Evolutionary conservation across 2,888 invertebrate genomes (phyloP).

Genomic region (Hydroisotoma schaefferi): DNA sequence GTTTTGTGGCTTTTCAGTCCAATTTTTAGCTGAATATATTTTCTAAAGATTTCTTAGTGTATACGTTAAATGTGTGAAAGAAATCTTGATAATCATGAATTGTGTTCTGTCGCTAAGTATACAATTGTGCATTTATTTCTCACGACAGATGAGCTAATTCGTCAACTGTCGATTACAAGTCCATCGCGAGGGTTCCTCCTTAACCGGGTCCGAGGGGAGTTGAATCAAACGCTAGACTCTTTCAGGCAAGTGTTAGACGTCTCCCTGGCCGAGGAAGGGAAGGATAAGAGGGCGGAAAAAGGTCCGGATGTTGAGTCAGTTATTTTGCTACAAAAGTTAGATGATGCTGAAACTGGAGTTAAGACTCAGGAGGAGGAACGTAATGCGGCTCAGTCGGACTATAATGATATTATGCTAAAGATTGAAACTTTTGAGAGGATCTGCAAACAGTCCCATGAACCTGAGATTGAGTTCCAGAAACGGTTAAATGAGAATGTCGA

Average conservation of each 20-base stretch:
- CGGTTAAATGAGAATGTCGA: slow-evolving; percentile 22
- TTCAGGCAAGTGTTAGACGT: slow-evolving; percentile 22
- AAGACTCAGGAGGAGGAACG: slow-evolving; percentile 11
- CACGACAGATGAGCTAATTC: slow-evolving; percentile 30
- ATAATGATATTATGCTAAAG: slow-evolving; percentile 25
- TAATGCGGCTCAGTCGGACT: slow-evolving; percentile 23
- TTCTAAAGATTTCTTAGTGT: too few relatives aligned
- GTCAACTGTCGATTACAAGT: slow-evolving; percentile 20
- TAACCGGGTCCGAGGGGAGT: slow-evolving; percentile 26
- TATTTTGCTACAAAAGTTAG: slow-evolving; percentile 16
- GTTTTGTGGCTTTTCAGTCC: too few relatives aligned
- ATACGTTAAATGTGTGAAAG: too few relatives aligned
- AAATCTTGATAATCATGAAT: too few relatives aligned
- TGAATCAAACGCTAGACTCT: slow-evolving; percentile 26
- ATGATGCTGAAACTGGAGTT: slow-evolving; percentile 12
- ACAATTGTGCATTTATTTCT: too few relatives aligned
- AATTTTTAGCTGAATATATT: too few relatives aligned
- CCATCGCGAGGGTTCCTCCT: slow-evolving; percentile 25
- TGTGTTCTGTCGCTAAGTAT: too few relatives aligned
- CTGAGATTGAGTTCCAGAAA: slow-evolving; percentile 23
- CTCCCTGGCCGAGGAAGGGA: slow-evolving; percentile 21
- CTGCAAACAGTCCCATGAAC: slow-evolving; percentile 19
- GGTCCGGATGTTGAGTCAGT: slow-evolving; percentile 24
- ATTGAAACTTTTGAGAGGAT: slow-evolving; percentile 28
- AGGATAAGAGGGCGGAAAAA: not conserved